Evolutionary conservation across 2,113 vertebrate species (phyloP).

Genomic region (Pelecanoides urinatrix): DNA sequence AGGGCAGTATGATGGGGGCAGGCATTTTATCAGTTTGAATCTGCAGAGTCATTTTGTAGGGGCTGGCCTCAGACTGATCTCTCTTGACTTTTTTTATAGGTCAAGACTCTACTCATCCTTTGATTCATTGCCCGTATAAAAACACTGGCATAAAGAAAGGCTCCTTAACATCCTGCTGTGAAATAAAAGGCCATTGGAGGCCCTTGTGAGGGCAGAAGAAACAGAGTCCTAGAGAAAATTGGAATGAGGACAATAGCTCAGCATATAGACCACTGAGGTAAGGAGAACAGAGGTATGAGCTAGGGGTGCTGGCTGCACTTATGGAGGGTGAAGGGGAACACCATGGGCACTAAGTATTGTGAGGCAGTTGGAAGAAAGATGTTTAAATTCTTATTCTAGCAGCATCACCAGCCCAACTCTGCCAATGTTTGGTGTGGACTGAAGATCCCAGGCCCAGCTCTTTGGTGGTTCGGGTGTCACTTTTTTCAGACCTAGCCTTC

Average conservation of each 20-base stretch:
- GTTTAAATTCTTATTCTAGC: not conserved
- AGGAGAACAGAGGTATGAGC: not conserved
- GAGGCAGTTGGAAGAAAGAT: not conserved
- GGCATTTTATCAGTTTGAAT: not conserved
- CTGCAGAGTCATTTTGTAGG: not conserved
- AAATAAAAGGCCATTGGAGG: not conserved
- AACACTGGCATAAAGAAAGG: not conserved
- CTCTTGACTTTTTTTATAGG: not conserved
- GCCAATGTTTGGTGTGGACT: not conserved
- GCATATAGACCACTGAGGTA: not conserved
- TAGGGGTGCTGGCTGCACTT: not conserved
- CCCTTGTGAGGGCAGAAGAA: not conserved
- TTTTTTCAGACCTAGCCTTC: not conserved
- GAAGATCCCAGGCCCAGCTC: not conserved
- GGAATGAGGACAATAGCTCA: not conserved
- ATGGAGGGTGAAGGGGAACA: not conserved
- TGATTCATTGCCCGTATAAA: not conserved
- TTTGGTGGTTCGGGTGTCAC: not conserved
- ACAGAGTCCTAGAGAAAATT: not conserved
- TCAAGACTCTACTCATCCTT: not conserved
- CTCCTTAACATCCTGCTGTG: not conserved
- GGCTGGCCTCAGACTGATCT: not conserved
- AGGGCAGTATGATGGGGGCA: not conserved
- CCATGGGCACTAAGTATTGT: accelerated
- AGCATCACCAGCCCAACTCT: not conserved